These are phyloP conservation scores for Holacanthella duospinosa DNA, from an alignment of 2,888 invertebrate species.

Conservation along the genomic window DNA sequence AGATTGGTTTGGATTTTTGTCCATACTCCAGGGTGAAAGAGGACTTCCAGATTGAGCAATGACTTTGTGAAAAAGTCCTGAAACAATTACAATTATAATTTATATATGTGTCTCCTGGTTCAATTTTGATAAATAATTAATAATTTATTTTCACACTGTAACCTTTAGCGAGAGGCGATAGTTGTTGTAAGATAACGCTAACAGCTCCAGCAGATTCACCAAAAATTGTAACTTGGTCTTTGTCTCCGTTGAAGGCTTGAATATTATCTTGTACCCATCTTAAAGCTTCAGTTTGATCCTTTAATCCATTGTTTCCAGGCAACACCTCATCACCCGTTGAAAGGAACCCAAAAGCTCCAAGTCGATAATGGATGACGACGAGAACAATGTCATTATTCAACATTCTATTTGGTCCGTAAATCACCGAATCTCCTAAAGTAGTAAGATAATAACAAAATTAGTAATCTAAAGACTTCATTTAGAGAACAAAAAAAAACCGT, in stretches of 20 bases:
- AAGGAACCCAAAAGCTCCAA: slow-evolving; percentile 18
- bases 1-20: slow-evolving; percentile 10
- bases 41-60: slow-evolving; percentile 23
- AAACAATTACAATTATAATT: too few species aligned
- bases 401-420: slow-evolving; percentile 14
- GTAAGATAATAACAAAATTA: too few species aligned
- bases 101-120: too few species aligned
- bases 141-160: too few species aligned
- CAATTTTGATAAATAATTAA: too few species aligned
- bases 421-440: slow-evolving; percentile 14
- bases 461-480: slow-evolving; percentile 11
- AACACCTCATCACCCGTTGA: slow-evolving; percentile 15
- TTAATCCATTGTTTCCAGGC: slow-evolving; percentile 17
- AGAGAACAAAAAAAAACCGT: background rate
- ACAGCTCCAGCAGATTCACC: slow-evolving; percentile 15
- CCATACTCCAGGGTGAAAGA: slow-evolving; percentile 24
- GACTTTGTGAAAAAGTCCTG: slow-evolving; percentile 22
- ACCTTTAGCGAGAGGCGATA: slow-evolving; percentile 11
- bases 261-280: slow-evolving; percentile 18
- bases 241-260: slow-evolving; percentile 12
- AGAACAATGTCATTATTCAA: slow-evolving; percentile 13
- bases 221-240: slow-evolving; percentile 13
- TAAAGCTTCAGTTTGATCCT: slow-evolving; percentile 12
- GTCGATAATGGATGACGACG: slow-evolving; percentile 16
- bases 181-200: background rate